Percentiles rank a stretch among this genome's conserved stretches.
phyloP scores from a whole-genome alignment of 1,140 invertebrate genomes.

The Drosophila elegans region DNA sequence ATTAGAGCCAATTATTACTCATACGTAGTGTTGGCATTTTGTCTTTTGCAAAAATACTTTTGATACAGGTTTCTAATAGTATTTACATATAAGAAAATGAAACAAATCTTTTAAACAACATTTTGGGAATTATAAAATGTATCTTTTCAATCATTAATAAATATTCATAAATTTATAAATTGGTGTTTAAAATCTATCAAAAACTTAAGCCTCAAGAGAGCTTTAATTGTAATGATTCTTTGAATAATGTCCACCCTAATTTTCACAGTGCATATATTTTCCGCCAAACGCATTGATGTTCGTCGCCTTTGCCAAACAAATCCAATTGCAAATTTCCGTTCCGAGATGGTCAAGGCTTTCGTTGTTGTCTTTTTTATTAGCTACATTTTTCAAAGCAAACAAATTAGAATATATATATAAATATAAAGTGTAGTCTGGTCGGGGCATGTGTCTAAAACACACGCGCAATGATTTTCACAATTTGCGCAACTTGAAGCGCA shows the following conservation, averaged over 20 bases:
- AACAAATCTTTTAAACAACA: no score
- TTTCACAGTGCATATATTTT: slow-evolving; percentile 28
- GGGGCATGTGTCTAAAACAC: slow-evolving; percentile 50
- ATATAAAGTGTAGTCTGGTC: slow-evolving; percentile 27
- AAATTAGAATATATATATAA: slow-evolving; percentile 25
- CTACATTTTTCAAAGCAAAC: slow-evolving; percentile 42
- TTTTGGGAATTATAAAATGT: no score
- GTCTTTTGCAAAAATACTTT: no score
- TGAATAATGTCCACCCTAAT: slow-evolving; percentile 1
- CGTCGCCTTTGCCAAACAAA: slow-evolving; percentile 51
- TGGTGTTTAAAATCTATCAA: no score
- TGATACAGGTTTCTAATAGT: no score
- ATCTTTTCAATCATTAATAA: no score
- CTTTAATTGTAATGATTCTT: no score
- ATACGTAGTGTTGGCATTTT: background rate
- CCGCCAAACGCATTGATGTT: slow-evolving; percentile 52
- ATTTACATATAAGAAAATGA: no score
- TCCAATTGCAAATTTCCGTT: slow-evolving; percentile 55
- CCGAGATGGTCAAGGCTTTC: slow-evolving; percentile 67
- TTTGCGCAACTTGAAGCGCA: slow-evolving; percentile 56
- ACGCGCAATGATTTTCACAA: slow-evolving; percentile 49
- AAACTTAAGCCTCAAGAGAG: no score
- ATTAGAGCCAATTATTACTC: background rate
- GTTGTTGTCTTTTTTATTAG: slow-evolving; percentile 56
- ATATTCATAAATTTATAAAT: no score